A percentile compares a stretch with the other conserved stretches of the same genome.
Evolutionary conservation across 2,888 invertebrate genomes (phyloP).

Genomic region (Erebia aethiops): DNA sequence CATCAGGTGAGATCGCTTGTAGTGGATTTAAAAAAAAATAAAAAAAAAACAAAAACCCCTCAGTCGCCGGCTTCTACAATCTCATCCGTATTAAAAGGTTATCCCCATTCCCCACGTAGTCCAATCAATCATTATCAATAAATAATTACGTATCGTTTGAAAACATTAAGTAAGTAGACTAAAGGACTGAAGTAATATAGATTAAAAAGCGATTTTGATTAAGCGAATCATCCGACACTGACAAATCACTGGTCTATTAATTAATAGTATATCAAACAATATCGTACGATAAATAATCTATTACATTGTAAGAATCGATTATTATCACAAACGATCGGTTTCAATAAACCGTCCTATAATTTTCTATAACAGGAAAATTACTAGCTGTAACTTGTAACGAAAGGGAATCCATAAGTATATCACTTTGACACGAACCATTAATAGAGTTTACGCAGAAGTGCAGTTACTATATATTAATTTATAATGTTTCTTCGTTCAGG

Average conservation of each 20-base stretch:
- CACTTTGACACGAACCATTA: not conserved
- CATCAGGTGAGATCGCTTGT: no score
- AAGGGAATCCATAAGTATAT: no score
- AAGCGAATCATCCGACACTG: not conserved
- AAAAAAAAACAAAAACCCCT: no score
- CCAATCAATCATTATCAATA: no score
- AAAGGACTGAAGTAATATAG: conserved; percentile 9
- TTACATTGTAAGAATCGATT: not conserved
- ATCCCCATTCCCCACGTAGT: no score
- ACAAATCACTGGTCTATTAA: not conserved
- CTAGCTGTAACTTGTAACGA: not conserved
- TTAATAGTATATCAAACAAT: not conserved
- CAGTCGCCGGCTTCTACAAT: no score
- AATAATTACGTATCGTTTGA: no score
- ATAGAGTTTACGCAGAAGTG: not conserved
- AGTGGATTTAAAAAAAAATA: no score
- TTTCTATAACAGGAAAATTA: conserved; percentile 5
- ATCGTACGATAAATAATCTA: not conserved
- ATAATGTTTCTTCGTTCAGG: not conserved
- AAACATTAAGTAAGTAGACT: no score
- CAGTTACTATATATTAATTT: not conserved
- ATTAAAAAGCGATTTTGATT: not conserved
- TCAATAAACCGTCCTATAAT: conserved; percentile 4
- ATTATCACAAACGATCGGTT: not conserved
- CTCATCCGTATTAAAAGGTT: no score